phyloP scores from a whole-genome alignment of 2,888 invertebrate species.

The Agrotis segetum region DNA sequence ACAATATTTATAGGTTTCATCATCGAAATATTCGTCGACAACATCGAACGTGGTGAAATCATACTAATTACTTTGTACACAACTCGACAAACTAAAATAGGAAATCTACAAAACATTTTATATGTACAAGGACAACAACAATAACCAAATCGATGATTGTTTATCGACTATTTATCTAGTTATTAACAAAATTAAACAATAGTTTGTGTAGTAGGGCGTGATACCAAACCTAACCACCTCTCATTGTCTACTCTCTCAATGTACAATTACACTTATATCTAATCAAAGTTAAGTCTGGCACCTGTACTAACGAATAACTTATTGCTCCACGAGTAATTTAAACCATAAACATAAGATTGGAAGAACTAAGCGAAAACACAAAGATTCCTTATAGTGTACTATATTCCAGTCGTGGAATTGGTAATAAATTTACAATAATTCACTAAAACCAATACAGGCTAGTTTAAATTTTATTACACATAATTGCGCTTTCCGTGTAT shows the following conservation, averaged over 20 bases:
- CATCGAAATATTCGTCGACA: slow-evolving; percentile 76
- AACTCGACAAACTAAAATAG: slow-evolving; percentile 86
- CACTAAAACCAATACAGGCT: slow-evolving; percentile 78
- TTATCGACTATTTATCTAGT: slow-evolving; percentile 74
- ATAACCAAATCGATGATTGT: slow-evolving; percentile 81
- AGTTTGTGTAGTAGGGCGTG: slow-evolving; percentile 62
- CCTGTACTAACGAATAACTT: slow-evolving; percentile 75
- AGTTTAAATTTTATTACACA: slow-evolving; percentile 73
- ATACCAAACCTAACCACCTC: slow-evolving; percentile 65
- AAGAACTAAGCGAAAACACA: slow-evolving; percentile 78
- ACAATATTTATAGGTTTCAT: slow-evolving; percentile 88
- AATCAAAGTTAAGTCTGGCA: slow-evolving; percentile 78
- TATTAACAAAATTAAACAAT: slow-evolving; percentile 78
- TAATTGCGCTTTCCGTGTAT: slow-evolving; percentile 79
- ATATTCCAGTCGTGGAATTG: slow-evolving; percentile 62
- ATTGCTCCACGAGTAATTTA: slow-evolving; percentile 72
- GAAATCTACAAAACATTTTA: slow-evolving; percentile 89
- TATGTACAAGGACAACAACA: slow-evolving; percentile 89
- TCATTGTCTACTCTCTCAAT: slow-evolving; percentile 67
- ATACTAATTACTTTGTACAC: slow-evolving; percentile 89
- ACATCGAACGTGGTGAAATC: slow-evolving; percentile 80
- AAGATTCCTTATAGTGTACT: slow-evolving; percentile 64
- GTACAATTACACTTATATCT: slow-evolving; percentile 74
- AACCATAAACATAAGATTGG: slow-evolving; percentile 74
- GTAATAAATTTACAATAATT: slow-evolving; percentile 73